Evolutionary conservation across 2,113 vertebrate genomes (phyloP).

Genomic region (Rhombomys opimus): DNA sequence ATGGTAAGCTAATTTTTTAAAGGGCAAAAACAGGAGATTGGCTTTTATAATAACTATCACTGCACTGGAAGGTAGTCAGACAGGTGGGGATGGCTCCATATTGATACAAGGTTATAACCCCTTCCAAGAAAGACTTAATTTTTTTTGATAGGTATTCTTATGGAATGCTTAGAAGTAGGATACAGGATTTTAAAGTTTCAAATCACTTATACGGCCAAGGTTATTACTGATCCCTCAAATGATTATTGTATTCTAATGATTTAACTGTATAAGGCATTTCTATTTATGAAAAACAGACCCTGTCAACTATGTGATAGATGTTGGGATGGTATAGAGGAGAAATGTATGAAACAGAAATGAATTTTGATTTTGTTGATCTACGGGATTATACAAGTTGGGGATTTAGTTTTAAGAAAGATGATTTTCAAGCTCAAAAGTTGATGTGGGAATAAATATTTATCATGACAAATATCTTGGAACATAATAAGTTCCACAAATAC

Average conservation of each 20-base stretch:
- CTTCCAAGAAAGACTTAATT: conserved; percentile 58
- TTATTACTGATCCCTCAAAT: neutral
- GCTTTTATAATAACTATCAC: conserved; percentile 62
- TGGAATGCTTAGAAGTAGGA: neutral
- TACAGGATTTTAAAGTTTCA: conserved; percentile 9
- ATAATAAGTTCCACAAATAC: neutral
- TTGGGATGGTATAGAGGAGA: neutral
- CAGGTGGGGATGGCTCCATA: conserved; percentile 39
- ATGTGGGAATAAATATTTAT: neutral
- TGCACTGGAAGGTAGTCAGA: conserved; percentile 40
- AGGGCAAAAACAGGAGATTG: conserved; percentile 52
- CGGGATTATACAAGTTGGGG: neutral
- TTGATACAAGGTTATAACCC: neutral
- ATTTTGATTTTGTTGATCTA: neutral
- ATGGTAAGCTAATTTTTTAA: conserved; percentile 70
- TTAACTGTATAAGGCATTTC: neutral
- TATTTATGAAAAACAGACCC: neutral
- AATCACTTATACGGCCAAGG: neutral
- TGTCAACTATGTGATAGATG: neutral
- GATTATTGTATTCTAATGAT: neutral
- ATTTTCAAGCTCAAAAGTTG: neutral
- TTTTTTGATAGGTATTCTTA: neutral
- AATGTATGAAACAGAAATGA: neutral
- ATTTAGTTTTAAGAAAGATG: neutral
- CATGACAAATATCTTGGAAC: neutral